A percentile compares a stretch with the other conserved stretches of the same genome.
Evolutionary conservation across 2,888 invertebrate species (phyloP).

Genomic region (Lithosia quadra): DNA sequence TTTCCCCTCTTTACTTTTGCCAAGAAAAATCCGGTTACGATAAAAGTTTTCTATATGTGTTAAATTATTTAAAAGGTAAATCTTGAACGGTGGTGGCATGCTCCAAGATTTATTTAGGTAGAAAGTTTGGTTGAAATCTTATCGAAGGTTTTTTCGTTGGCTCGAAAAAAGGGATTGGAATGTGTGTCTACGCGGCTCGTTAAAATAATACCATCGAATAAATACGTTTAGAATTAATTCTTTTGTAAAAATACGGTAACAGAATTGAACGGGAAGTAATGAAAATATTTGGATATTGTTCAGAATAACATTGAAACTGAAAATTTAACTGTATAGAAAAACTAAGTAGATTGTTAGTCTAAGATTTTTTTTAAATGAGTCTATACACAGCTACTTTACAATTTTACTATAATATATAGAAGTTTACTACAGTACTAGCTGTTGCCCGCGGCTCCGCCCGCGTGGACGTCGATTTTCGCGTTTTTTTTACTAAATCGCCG

Average conservation of each 20-base stretch:
- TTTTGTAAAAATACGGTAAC: background rate
- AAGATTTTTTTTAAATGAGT: too few relatives aligned
- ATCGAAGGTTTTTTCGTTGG: slow-evolving; percentile 7
- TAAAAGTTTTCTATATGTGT: slow-evolving; percentile 34
- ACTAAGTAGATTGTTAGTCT: too few relatives aligned
- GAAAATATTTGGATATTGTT: background rate
- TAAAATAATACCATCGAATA: background rate
- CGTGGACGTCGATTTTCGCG: too few relatives aligned
- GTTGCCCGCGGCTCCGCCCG: too few relatives aligned
- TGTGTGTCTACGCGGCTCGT: background rate
- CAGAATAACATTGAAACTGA: background rate
- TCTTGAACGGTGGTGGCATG: slow-evolving; percentile 13
- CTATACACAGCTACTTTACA: too few relatives aligned
- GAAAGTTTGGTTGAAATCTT: slow-evolving; percentile 22
- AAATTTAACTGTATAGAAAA: too few relatives aligned
- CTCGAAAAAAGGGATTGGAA: background rate
- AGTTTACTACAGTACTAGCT: too few relatives aligned
- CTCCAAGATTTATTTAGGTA: slow-evolving; percentile 31
- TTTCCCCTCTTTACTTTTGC: slow-evolving; percentile 23
- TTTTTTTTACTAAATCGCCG: too few relatives aligned
- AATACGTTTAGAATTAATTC: background rate
- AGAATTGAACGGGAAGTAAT: background rate
- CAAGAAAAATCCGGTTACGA: slow-evolving; percentile 24
- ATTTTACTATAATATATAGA: too few relatives aligned
- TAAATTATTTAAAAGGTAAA: slow-evolving; percentile 31